These are phyloP conservation scores for Coremacera marginata DNA, from an alignment of 2,888 invertebrate species.

Conservation along the genomic window DNA sequence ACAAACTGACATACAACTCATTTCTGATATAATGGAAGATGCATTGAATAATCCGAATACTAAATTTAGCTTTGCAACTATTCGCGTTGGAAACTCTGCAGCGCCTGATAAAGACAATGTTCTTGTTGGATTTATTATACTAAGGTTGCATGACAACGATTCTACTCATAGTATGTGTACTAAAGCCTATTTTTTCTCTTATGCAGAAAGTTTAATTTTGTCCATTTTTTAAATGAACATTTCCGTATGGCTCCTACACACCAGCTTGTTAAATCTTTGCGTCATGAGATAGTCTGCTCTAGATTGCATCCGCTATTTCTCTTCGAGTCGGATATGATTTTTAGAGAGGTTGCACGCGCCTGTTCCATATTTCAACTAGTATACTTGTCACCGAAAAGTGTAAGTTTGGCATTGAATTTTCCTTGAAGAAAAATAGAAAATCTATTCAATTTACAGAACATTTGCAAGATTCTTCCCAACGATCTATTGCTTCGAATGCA, in stretches of 20 bases:
- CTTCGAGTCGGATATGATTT: constrained; percentile 55
- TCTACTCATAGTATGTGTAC: background rate
- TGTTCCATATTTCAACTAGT: constrained; percentile 55
- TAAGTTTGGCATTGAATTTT: constrained; percentile 21
- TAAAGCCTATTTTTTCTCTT: background rate
- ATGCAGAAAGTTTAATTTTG: constrained; percentile 45
- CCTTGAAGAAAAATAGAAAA: background rate
- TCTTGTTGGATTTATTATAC: constrained; percentile 57
- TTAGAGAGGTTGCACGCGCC: constrained; percentile 55
- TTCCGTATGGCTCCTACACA: constrained; percentile 46
- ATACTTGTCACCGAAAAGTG: constrained; percentile 48
- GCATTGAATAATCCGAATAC: constrained; percentile 49
- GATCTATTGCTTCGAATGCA: constrained; percentile 55
- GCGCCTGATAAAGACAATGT: constrained; percentile 46
- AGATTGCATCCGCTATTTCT: constrained; percentile 60
- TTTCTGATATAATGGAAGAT: constrained; percentile 48
- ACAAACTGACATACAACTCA: constrained; percentile 44
- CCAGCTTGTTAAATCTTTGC: constrained; percentile 44
- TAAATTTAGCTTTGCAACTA: constrained; percentile 50
- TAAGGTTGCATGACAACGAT: constrained; percentile 50
- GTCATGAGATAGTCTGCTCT: constrained; percentile 56
- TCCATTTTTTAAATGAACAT: constrained; percentile 48
- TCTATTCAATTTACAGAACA: background rate
- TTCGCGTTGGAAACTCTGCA: constrained; percentile 56
- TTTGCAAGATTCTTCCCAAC: background rate